These are phyloP conservation scores for Umimayanthus chanpuru DNA, from an alignment of 92 coral and sea anemone genomes.

Conservation along the genomic window DNA sequence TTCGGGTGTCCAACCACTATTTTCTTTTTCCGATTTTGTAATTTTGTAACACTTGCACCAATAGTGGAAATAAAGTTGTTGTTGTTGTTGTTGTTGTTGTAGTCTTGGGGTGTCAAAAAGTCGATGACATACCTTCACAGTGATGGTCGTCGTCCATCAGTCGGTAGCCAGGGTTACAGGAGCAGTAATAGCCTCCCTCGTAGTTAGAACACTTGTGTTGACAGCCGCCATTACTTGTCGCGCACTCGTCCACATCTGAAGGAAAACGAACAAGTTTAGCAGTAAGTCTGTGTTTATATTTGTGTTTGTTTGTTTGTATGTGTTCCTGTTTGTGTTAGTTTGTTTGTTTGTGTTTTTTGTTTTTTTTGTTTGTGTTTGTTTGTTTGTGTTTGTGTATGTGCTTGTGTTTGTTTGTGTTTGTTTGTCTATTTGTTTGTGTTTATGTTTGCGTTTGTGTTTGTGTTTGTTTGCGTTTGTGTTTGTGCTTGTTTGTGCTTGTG, in stretches of 20 bases:
- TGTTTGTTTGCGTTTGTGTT: background rate
- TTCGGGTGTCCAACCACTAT: too few relatives aligned
- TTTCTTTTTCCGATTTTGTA: too few relatives aligned
- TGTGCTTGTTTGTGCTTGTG: too few relatives aligned
- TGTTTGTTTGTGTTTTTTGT: background rate
- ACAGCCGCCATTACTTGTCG: slow-evolving; percentile 74
- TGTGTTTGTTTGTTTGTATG: background rate
- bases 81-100: too few relatives aligned
- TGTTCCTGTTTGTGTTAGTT: background rate
- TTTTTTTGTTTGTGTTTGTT: background rate
- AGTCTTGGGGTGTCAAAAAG: too few relatives aligned
- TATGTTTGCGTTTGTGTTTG: background rate
- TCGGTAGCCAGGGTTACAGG: slow-evolving; percentile 83
- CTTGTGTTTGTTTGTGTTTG: background rate
- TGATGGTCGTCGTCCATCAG: slow-evolving; percentile 80
- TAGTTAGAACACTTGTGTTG: slow-evolving; percentile 78
- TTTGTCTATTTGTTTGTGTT: background rate
- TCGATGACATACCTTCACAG: slow-evolving; percentile 81
- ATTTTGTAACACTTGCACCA: too few relatives aligned
- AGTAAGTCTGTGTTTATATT: background rate
- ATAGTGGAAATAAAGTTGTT: too few relatives aligned
- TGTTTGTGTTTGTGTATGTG: background rate
- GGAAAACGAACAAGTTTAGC: background rate
- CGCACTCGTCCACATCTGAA: slow-evolving; percentile 89
- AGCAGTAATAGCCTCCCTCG: slow-evolving; percentile 88